These are phyloP conservation scores for Flexamia atlantica DNA, from an alignment of 2,888 invertebrate genomes.

Conservation along the genomic window DNA sequence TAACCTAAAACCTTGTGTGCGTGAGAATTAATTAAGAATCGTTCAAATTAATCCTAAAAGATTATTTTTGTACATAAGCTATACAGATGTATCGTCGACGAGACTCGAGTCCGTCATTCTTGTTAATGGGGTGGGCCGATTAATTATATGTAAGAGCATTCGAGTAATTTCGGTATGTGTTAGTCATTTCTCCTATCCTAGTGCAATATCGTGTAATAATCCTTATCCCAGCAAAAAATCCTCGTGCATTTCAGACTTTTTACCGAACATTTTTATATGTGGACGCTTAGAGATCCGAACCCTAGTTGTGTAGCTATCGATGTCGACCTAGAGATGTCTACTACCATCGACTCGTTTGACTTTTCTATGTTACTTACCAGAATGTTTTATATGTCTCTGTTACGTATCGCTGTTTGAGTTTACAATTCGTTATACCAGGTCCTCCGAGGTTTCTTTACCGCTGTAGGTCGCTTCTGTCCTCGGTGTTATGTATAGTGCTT, in stretches of 20 bases:
- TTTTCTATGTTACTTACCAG: conserved; percentile 15
- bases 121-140: conserved; percentile 32
- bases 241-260: conserved; percentile 22
- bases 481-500: conserved; percentile 21
- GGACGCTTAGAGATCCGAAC: neutral
- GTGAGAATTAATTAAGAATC: conserved; percentile 14
- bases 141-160: neutral
- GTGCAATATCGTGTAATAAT: conserved; percentile 53
- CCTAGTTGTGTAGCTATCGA: conserved; percentile 24
- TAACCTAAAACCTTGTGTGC: conserved; percentile 4
- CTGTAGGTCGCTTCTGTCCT: neutral
- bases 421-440: neutral
- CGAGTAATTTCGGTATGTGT: neutral
- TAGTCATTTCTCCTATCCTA: conserved; percentile 47
- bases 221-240: conserved; percentile 19
- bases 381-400: neutral
- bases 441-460: neutral
- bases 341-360: neutral
- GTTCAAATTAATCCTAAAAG: conserved; percentile 44
- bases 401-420: neutral
- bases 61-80: conserved; percentile 51
- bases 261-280: neutral
- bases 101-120: conserved; percentile 4
- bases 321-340: conserved; percentile 51
- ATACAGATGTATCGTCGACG: conserved; percentile 27